Conservation (phyloP, 2,113 vertebrate species). For the Dunckerocampus dactyliophorus region DNA sequence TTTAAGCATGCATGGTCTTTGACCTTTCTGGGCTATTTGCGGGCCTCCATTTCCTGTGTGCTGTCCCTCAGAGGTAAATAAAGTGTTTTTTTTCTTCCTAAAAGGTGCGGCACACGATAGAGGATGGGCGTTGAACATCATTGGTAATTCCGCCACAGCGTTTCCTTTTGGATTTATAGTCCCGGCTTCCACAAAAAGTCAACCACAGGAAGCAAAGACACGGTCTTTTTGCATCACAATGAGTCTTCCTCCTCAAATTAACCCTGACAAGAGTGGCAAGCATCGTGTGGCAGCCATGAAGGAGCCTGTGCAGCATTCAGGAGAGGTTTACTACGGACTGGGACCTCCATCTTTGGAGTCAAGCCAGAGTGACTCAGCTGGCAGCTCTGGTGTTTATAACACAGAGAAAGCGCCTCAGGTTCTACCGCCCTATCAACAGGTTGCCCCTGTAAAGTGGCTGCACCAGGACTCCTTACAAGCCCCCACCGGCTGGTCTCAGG, state of each 20-base stretch:
- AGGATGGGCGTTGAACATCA: slow-evolving; percentile 55
- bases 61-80: slow-evolving; percentile 20
- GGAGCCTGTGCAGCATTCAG: slow-evolving; percentile 77
- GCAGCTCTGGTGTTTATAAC: slow-evolving; percentile 78
- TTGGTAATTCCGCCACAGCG: slow-evolving; percentile 51
- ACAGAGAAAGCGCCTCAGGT: slow-evolving; percentile 79
- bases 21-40: slow-evolving; percentile 24
- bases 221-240: slow-evolving; percentile 71
- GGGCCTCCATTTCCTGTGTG: slow-evolving; percentile 63
- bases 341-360: slow-evolving; percentile 76
- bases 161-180: slow-evolving; percentile 60
- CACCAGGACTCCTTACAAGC: slow-evolving; percentile 69
- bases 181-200: slow-evolving; percentile 43
- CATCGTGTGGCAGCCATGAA: slow-evolving; percentile 76
- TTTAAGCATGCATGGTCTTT: slow-evolving; percentile 3
- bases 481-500: slow-evolving; percentile 79
- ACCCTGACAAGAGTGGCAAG: slow-evolving; percentile 81
- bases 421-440: slow-evolving; percentile 80
- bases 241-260: slow-evolving; percentile 91
- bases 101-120: slow-evolving; percentile 49
- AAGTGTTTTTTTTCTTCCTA: slow-evolving; percentile 37
- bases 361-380: slow-evolving; percentile 61
- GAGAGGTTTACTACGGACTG: slow-evolving; percentile 81
- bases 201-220: slow-evolving; percentile 22
- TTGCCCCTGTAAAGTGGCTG: slow-evolving; percentile 77